phyloP scores from a whole-genome alignment of 2,797 vertebrate genomes.

The Sebastes itinus region DNA sequence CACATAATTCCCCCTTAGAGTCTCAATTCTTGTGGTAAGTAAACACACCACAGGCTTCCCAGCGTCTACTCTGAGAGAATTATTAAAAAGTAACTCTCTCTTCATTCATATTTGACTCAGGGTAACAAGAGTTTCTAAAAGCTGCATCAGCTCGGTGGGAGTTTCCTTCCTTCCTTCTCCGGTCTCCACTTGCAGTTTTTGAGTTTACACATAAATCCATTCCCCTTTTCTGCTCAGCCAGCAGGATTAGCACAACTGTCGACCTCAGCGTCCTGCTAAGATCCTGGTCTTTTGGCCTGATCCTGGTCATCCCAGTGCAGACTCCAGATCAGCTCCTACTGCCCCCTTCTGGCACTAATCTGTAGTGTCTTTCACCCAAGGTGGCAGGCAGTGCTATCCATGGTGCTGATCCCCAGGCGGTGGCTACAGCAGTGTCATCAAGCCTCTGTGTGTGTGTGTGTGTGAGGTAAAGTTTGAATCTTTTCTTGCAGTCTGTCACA shows the following conservation, averaged over 20 bases:
- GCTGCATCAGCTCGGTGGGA: conserved; percentile 29
- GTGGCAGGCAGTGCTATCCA: conserved; percentile 56
- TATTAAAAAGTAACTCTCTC: neutral
- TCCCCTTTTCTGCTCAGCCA: conserved; percentile 56
- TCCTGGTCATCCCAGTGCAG: conserved; percentile 19
- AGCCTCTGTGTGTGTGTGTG: neutral
- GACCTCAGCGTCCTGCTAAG: conserved; percentile 62
- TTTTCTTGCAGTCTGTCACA: neutral
- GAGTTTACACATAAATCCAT: conserved; percentile 39
- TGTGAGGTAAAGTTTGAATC: neutral
- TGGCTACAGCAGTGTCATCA: neutral
- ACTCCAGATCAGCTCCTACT: neutral
- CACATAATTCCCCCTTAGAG: neutral
- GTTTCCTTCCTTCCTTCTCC: conserved; percentile 25
- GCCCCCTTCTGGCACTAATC: conserved; percentile 51
- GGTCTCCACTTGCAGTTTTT: conserved; percentile 31
- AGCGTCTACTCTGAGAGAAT: neutral
- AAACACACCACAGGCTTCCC: neutral
- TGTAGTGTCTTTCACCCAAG: neutral
- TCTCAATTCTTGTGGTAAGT: neutral
- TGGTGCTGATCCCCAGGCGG: conserved; percentile 68
- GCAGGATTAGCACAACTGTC: conserved; percentile 64
- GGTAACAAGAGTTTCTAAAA: conserved; percentile 16
- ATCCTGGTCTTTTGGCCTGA: conserved; percentile 54
- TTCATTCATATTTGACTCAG: conserved; percentile 3